Conservation (phyloP, 1,140 invertebrate genomes). For the Drosophila azteca region DNA sequence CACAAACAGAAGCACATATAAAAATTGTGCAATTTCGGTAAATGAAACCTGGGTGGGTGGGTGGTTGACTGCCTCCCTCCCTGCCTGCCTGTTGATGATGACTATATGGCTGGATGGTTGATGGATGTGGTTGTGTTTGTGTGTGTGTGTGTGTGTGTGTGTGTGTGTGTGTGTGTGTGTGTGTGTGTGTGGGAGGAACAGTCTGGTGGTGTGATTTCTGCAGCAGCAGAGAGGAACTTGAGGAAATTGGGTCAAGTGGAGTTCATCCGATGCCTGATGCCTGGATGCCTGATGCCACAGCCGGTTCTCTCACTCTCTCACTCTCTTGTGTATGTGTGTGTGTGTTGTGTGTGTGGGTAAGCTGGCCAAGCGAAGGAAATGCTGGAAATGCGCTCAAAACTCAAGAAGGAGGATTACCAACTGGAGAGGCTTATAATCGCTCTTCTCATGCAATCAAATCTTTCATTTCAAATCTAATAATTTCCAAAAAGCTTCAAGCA, state of each 20-base stretch:
- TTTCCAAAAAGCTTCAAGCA: too few species aligned
- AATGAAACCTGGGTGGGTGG: constrained; percentile 25
- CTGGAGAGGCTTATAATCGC: too few species aligned
- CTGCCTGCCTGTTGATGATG: neutral
- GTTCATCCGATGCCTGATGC: constrained; percentile 21
- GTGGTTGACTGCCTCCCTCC: too few species aligned
- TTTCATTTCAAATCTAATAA: too few species aligned
- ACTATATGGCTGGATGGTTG: neutral
- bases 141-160: constrained; percentile 21
- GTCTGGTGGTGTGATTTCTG: neutral
- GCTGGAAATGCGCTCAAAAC: too few species aligned
- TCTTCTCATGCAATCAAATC: too few species aligned
- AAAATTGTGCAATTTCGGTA: constrained; percentile 42
- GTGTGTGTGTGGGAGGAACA: constrained; percentile 6
- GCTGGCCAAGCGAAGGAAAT: neutral
- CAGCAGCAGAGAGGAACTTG: constrained; percentile 11
- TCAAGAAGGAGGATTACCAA: too few species aligned
- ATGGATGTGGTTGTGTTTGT: constrained; percentile 24
- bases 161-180: constrained; percentile 8
- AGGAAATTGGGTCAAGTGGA: constrained; percentile 53
- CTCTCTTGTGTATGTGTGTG: neutral
- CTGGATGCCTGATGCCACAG: too few species aligned
- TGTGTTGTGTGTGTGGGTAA: constrained; percentile 15
- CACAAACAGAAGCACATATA: constrained; percentile 13
- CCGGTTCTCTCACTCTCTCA: neutral